Base-by-base conservation (phyloP, 1,140 invertebrate genomes). In the Panulirus ornatus region DNA sequence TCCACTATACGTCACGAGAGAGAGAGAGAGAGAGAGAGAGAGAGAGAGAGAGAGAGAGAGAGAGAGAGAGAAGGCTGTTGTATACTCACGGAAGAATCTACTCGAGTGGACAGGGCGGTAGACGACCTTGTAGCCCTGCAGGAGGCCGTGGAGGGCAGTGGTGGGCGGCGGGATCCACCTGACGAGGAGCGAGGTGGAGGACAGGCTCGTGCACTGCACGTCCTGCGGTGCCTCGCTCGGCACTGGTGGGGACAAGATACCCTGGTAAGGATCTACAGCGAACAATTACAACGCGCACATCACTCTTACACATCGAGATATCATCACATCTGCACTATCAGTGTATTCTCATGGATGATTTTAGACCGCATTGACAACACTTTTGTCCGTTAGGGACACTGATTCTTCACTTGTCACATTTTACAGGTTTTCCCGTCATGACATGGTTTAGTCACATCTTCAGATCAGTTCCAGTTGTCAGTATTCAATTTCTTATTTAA, bases 61-160 rank as follows among this genome's bases (percentile, higher is more conserved):
- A 73, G 70, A 34, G 70, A 73, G 70, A 34, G 70, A 73, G 70
- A 34, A 30, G 34, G 70, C 2, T 27, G n/a, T 16, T 14, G 14
- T 38, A 30, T 3, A 84, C 88, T 90, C 58, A 90, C 88, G 88
- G 79, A 90, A 90, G 54, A 90, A 90, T 34, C 82, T 84, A 14
- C 47, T 78, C 19, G 79, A 81, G 71, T 93, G 92, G 2, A 94
- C 93, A 38, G 93, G 93, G 42, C 94, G 93, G 92, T 94, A 95
- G 44, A 94, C 91, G 11, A 95, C 94, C 86, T 94, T 95, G 92
- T 96, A 96, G 8, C 95, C 95, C 87, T 95, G 94, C 91, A 95
- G 95, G 5, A 95, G 93, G 22, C 96, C 95, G 93, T 95, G 95
- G 40, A 96, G 94, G 76, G 94, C 93, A 19, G 94, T 93, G 27